Evolutionary conservation across 2,113 vertebrate genomes (phyloP), one percentile per base, ranked within the genome.

Genomic region (Coreoperca whiteheadi): DNA sequence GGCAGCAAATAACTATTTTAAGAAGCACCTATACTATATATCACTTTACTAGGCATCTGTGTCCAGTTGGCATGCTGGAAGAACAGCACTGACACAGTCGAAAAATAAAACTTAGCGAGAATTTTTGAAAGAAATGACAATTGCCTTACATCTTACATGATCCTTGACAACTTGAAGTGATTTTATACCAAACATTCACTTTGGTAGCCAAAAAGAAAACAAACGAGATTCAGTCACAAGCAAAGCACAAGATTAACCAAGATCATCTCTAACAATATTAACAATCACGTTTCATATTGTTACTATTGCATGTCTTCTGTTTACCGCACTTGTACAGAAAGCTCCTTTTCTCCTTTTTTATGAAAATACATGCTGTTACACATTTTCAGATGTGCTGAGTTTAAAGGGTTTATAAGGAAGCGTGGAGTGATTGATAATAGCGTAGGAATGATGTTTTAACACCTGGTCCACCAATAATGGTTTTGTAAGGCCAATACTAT

Each of bases 371-470:
- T 25, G 25, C 34, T 69, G 25, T 53, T 79, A 6, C 61, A 51
- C 9, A 30, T 32, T 53, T 32, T 25, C 6, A 30, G 53, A 60
- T 75, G 51, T 54, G 61, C 53, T 34, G 41, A 43, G 43, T 67
- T 84, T 54, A 79, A 43, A 73, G 50, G 25, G 28, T 65, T 46
- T 46, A 64, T 11, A 10, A 28, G 53, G 67, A 39, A 41, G 48
- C 28, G 9, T 34, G 23, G 1, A 18, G 59, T 50, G 10, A n/a
- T n/a, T n/a, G n/a, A n/a, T n/a, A n/a, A n/a, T n/a, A n/a, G n/a
- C n/a, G n/a, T n/a, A n/a, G n/a, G n/a, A n/a, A n/a, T n/a, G n/a
- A n/a, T n/a, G n/a, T 59, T 56, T 56, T 56, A n/a, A 57, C 2
- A 18, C 57, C 9, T 32, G 57, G 15, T 32, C 7, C 28, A 32